Evolutionary conservation across 1,140 invertebrate species (phyloP).

Genomic region (Drepana arcuata): DNA sequence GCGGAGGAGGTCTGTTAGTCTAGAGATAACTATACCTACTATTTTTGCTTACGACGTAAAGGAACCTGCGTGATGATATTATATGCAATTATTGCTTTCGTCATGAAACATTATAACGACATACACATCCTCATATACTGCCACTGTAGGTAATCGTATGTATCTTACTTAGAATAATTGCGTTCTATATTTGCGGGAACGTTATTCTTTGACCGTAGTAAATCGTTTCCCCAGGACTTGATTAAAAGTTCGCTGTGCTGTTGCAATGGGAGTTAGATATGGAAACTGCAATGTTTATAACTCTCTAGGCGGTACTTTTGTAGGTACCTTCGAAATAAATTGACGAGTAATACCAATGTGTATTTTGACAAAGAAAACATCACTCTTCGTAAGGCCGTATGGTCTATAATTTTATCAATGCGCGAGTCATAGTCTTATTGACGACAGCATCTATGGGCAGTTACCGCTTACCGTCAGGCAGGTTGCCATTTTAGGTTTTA

Average conservation of each 20-base stretch:
- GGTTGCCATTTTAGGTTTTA: no score
- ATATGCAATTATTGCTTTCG: not conserved
- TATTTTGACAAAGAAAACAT: not conserved
- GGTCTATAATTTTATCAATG: not conserved
- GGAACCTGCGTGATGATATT: not conserved
- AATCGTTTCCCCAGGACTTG: conserved; percentile 63
- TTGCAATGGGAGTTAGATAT: conserved; percentile 62
- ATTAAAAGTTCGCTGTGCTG: conserved; percentile 62
- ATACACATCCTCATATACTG: not conserved
- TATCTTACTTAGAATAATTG: no score
- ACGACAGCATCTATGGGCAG: not conserved
- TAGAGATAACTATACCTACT: not conserved
- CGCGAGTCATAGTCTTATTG: not conserved
- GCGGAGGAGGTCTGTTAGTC: no score
- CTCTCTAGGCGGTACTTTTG: conserved; percentile 18
- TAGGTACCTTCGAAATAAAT: not conserved
- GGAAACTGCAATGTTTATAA: conserved; percentile 45
- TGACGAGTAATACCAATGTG: not conserved
- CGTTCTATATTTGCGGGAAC: no score
- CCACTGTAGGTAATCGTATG: not conserved
- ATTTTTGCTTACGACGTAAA: not conserved
- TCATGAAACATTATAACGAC: no score
- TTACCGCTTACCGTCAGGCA: no score
- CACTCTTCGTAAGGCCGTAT: not conserved
- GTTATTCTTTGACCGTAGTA: conserved; percentile 43